Evolutionary conservation across 2,888 invertebrate genomes (phyloP).

Genomic region (Dryocosmus kuriphilus): DNA sequence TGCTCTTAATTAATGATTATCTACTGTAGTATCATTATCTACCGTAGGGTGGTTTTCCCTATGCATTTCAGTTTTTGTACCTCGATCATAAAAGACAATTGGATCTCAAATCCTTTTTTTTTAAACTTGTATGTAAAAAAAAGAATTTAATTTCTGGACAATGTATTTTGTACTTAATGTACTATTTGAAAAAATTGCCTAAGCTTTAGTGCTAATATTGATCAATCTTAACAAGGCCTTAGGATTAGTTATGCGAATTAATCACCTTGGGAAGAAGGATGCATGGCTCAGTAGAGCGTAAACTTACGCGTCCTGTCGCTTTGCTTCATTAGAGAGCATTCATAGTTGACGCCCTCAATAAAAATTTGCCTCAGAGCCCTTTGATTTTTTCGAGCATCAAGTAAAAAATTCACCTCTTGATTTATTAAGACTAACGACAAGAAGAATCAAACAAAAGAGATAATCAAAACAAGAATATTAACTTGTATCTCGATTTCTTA

Average conservation of each 20-base stretch:
- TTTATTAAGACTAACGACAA: not conserved
- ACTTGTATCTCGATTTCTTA: no score
- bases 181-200: not conserved
- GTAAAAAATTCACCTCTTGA: not conserved
- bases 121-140: no score
- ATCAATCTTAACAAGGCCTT: not conserved
- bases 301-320: not conserved
- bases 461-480: not conserved
- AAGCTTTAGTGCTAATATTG: not conserved
- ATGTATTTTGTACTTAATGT: no score
- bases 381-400: not conserved
- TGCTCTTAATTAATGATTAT: no score
- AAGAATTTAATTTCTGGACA: no score
- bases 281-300: constrained; percentile 22
- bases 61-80: no score
- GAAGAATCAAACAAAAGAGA: no score
- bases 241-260: constrained; percentile 12
- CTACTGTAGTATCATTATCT: no score
- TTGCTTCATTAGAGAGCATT: constrained; percentile 13
- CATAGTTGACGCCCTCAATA: not conserved
- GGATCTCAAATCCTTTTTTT: no score
- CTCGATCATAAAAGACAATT: no score
- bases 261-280: constrained; percentile 18
- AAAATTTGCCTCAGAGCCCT: not conserved
- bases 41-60: no score